Conservation (phyloP, 37 sponge, comb jelly and placozoan species). For the Ephydatia muelleri region DNA sequence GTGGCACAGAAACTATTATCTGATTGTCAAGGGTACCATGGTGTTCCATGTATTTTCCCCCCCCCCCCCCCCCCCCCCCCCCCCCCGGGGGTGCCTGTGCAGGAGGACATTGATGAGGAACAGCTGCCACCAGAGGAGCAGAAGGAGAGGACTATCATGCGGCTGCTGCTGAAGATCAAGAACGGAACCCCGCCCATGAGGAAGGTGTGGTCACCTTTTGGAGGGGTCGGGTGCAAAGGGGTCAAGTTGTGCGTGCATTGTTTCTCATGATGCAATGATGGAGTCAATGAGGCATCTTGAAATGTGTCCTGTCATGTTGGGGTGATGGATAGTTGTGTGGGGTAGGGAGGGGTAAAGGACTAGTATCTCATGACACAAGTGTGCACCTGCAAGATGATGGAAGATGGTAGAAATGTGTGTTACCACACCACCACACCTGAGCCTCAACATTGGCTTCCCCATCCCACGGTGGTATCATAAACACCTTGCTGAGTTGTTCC, state of each 20-base stretch:
- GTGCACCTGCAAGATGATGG: not conserved
- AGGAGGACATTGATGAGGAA: constrained; percentile 92
- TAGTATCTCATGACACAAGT: not conserved
- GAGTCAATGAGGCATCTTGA: not conserved
- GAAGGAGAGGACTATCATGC: constrained; percentile 97
- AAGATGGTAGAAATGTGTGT: not conserved
- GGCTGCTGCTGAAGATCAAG: constrained; percentile 96
- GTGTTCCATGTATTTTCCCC: too few relatives aligned
- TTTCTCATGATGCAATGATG: not conserved
- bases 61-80: too few relatives aligned
- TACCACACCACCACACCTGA: not conserved
- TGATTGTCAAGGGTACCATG: constrained; percentile 23
- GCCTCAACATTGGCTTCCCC: not conserved
- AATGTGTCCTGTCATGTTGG: not conserved
- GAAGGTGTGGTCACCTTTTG: too few relatives aligned
- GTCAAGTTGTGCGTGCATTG: not conserved
- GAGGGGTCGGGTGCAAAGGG: too few relatives aligned
- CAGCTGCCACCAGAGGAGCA: constrained; percentile 91
- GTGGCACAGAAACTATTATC: not conserved
- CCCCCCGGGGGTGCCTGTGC: constrained; percentile 76
- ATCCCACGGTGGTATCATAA: not conserved
- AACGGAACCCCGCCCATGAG: constrained; percentile 99
- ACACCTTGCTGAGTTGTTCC: constrained; percentile 3
- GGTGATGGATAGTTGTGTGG: not conserved
- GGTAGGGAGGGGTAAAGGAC: not conserved